Evolutionary conservation across 2,797 vertebrate genomes (phyloP).

Genomic region (Mormyrops boulengeri): DNA sequence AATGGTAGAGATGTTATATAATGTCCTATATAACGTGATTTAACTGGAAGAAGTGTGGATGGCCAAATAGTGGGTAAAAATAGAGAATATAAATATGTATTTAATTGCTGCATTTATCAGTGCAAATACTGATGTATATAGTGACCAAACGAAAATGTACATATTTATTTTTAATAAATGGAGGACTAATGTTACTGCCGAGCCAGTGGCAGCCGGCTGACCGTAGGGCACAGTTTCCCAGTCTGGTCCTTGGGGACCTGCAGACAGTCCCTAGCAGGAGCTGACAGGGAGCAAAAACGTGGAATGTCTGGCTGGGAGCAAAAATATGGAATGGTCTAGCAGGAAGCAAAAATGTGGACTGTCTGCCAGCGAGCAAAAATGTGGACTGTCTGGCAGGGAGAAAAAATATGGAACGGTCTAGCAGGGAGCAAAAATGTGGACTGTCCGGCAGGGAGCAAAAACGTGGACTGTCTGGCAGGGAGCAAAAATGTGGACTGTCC

Average conservation of each 20-base stretch:
- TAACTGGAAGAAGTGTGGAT: background rate
- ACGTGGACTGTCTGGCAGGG: background rate
- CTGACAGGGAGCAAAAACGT: background rate
- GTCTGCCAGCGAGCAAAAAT: too few species aligned
- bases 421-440: too few species aligned
- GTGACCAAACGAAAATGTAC: background rate
- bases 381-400: too few species aligned
- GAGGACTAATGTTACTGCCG: background rate
- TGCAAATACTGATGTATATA: background rate
- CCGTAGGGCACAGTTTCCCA: background rate
- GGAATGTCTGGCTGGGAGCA: too few species aligned
- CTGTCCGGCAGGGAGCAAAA: background rate
- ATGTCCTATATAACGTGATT: background rate
- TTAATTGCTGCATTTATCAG: background rate
- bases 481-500: background rate
- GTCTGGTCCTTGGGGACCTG: too few species aligned
- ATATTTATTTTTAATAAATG: background rate
- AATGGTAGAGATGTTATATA: background rate
- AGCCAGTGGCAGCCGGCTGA: background rate
- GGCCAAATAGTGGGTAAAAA: background rate
- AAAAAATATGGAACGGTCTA: too few species aligned
- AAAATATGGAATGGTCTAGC: too few species aligned
- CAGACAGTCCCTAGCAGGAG: background rate
- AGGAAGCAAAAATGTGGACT: too few species aligned
- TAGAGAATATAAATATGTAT: background rate